These are phyloP conservation scores for Anastatus disparis DNA, from an alignment of 1,140 invertebrate species.

Conservation along the genomic window DNA sequence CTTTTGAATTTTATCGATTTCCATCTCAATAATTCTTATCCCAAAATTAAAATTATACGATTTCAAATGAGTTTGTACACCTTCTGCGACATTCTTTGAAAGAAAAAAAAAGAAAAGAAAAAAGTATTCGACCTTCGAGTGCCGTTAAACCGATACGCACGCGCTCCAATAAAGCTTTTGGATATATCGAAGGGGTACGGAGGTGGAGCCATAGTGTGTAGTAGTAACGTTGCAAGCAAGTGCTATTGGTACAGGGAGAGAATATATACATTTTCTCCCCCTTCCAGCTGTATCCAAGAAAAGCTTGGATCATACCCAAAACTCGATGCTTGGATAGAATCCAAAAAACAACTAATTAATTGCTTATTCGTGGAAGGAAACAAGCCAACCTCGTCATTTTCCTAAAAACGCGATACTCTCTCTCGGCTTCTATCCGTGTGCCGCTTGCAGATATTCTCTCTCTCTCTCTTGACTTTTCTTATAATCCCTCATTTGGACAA, in stretches of 20 bases:
- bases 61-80: conserved; percentile 45
- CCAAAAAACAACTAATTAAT: conserved; percentile 42
- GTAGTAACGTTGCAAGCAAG: no score
- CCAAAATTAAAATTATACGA: background rate
- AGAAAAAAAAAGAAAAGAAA: no score
- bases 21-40: background rate
- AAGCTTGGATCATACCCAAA: conserved; percentile 38
- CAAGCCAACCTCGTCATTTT: conserved; percentile 40
- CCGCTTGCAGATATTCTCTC: background rate
- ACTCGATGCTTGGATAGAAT: conserved; percentile 32
- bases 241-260: conserved; percentile 32
- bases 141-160: background rate
- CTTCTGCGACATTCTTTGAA: conserved; percentile 44
- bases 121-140: conserved; percentile 2
- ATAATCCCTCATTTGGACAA: conserved; percentile 19
- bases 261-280: no score
- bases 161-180: background rate
- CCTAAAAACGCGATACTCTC: conserved; percentile 22
- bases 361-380: conserved; percentile 41
- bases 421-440: background rate
- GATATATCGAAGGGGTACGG: no score
- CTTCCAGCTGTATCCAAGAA: conserved; percentile 16
- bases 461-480: background rate
- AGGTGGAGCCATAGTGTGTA: no score
- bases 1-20: background rate